A percentile compares a stretch with the other conserved stretches of the same genome.
phyloP scores from a whole-genome alignment of 2,888 invertebrate genomes.

The Drosophila colorata region DNA sequence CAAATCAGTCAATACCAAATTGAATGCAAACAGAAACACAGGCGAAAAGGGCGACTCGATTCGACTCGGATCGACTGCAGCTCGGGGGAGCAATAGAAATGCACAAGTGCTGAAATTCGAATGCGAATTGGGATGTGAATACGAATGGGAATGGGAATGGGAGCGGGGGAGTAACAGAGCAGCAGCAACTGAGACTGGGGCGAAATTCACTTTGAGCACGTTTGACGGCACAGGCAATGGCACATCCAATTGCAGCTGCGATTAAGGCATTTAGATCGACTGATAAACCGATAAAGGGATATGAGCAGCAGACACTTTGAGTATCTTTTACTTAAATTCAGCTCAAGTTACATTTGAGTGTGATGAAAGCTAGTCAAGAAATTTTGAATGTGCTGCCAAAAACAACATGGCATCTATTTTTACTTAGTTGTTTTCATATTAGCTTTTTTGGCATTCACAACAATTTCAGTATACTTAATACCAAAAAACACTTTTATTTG shows the following conservation, averaged over 20 bases:
- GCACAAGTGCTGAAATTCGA: conserved; percentile 42
- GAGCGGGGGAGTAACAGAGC: too few species aligned
- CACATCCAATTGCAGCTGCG: conserved; percentile 27
- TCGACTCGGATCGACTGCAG: conserved; percentile 16
- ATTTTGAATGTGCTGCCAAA: neutral
- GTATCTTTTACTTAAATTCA: conserved; percentile 1
- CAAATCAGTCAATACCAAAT: conserved; percentile 80
- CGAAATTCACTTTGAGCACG: conserved; percentile 41
- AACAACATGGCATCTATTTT: too few species aligned
- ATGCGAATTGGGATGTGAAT: conserved; percentile 17
- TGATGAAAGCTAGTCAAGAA: neutral
- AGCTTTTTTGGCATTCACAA: too few species aligned
- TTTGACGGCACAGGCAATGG: conserved; percentile 4
- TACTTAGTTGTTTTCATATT: neutral
- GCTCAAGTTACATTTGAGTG: conserved; percentile 9
- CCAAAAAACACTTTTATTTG: too few species aligned
- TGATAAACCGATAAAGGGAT: conserved; percentile 28
- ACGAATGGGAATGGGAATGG: neutral
- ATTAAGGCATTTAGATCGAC: conserved; percentile 41
- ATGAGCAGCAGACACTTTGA: conserved; percentile 7
- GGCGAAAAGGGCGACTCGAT: conserved; percentile 12
- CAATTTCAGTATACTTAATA: neutral
- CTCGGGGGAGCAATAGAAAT: conserved; percentile 43
- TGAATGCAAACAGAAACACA: conserved; percentile 70
- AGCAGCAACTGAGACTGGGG: neutral